Evolutionary conservation across 2,113 vertebrate genomes (phyloP), one percentile per base, ranked within the genome.

Genomic region (Ptilorrhoa leucosticta): DNA sequence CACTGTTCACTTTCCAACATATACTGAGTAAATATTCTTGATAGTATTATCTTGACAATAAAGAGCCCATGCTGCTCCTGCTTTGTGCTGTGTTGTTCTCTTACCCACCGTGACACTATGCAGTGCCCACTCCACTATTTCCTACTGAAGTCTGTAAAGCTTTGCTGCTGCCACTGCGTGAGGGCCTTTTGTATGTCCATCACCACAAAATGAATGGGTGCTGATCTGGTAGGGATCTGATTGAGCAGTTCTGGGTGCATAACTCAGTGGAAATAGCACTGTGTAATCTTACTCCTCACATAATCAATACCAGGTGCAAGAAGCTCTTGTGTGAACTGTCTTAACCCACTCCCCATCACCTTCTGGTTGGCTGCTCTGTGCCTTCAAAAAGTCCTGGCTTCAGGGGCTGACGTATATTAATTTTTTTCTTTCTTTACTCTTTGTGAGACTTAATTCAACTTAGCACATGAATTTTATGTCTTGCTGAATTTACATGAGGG

Each of bases 101-200:
- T 64, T 17, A 66, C 16, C 10, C 21, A 7, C 10, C 0, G 0
- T 21, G 28, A 28, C 28, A 33, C 31, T 16, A 2, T 8, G 6
- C 12, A 11, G 3, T 21, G 33, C 40, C 35, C 22, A 3, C 33
- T 30, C 10, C 1, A 1, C 1, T 21, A 7, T 64, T 72, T 83
- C 65, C 50, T 48, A n/a, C 37, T 72, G 44, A 42, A 57, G 24
- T 71, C 27, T 70, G 4, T 48, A 33, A 75, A 63, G 37, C 78
- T 85, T 87, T 84, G 50, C 39, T 70, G 45, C 45, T 87, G 53
- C 15, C 45, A 2, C 31, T 37, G 28, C 2, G 0, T 54, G 61
- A 71, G 35, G 19, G 23, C 4, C 9, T 82, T 73, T 63, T 57
- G 5, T 48, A 13, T 17, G 17, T 42, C 56, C n/a, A 16, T 39